Evolutionary conservation across 2,113 vertebrate species (phyloP), one percentile per base, ranked within the genome.

Genomic region (Galbula dea): DNA sequence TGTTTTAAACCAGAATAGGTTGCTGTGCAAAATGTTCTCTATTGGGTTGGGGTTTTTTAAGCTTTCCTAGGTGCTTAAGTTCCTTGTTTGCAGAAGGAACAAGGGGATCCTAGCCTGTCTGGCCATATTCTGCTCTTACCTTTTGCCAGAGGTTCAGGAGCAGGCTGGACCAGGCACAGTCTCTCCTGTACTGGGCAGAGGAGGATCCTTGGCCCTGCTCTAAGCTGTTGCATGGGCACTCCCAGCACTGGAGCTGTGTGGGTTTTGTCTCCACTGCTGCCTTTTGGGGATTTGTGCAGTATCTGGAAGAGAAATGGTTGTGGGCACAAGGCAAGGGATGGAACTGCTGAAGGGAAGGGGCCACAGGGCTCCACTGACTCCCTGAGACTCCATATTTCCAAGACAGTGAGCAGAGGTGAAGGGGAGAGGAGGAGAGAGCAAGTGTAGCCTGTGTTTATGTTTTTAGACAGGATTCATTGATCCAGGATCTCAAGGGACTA

Each of bases 401-500:
- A 59, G n/a, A 4, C 51, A 6, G 2, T 24, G 72, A 86, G 65
- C 0, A 0, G 63, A 80, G 46, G 6, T 57, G 82, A 48, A 85
- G 81, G 54, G 57, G 67, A 20, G 45, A 49, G 71, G 59, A 45
- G 39, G 6, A 26, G 32, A 46, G 20, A 68, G 72, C 46, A 18
- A 49, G 65, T 3, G 6, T 49, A 77, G 83, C 55, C 68, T 18
- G 24, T 95, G 90, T 94, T 96, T 83, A 95, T 96, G 72, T 93
- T 95, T 96, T 94, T 78, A 90, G 95, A 95, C 95, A 94, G 90
- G 80, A 72, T 86, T 93, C 86, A 96, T 96, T 96, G 96, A 96
- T 96, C 88, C 2, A 2, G 41, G 86, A 75, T 94, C 96, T 75
- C 88, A 22, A 65, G 95, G 92, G 96, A 90, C 94, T 95, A 88